Percentiles rank a stretch among this genome's conserved stretches.
phyloP scores from a whole-genome alignment of 2,113 vertebrate species.

The Notiomystis cincta region DNA sequence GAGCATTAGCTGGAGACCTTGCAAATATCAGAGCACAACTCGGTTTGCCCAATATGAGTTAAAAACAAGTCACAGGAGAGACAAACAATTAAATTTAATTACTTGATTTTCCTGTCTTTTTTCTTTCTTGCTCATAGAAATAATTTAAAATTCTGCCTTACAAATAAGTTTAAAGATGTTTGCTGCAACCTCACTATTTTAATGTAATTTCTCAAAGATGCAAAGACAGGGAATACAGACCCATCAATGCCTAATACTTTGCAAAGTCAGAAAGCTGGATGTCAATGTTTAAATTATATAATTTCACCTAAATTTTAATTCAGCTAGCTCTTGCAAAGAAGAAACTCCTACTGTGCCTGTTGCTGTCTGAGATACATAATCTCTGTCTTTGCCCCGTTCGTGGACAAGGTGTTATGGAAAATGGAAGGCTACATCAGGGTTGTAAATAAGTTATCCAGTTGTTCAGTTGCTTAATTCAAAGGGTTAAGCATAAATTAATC shows the following conservation, averaged over 20 bases:
- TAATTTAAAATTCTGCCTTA: neutral
- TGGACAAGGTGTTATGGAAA: neutral
- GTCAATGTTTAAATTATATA: neutral
- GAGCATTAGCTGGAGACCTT: neutral
- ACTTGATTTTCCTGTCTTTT: neutral
- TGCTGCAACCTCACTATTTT: neutral
- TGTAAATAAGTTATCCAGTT: neutral
- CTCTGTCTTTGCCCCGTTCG: neutral
- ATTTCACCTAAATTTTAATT: neutral
- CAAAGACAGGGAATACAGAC: neutral
- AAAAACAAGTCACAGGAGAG: neutral
- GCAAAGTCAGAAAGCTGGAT: neutral
- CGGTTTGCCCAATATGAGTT: neutral
- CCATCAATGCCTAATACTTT: neutral
- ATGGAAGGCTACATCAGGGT: neutral
- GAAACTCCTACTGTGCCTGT: neutral
- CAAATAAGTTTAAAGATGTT: neutral
- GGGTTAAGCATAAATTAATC: neutral
- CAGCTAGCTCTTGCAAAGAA: neutral
- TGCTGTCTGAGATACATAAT: neutral
- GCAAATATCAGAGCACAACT: neutral
- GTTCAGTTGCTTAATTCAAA: neutral
- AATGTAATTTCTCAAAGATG: neutral
- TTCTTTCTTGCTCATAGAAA: neutral
- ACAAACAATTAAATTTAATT: neutral